Evolutionary conservation across 1,140 invertebrate species (phyloP), one percentile per base, ranked within the genome.

Genomic region (Halictus rubicundus): DNA sequence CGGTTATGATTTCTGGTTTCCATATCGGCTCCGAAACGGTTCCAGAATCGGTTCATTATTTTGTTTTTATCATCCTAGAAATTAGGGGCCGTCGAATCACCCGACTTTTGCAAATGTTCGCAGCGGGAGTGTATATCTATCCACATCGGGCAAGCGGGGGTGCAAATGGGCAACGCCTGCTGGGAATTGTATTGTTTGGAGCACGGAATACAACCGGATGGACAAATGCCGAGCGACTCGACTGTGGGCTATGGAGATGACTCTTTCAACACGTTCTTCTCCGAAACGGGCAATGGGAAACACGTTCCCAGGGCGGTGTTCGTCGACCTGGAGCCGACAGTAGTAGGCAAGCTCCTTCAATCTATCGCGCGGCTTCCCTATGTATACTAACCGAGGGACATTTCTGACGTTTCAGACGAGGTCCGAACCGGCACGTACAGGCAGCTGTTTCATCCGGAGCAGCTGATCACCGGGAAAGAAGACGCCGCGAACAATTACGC

Each of bases 111-210:
- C 80, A 88, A 81, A 49, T 77, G 5, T 23, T 60, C 70, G 21
- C 74, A 92, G 92, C 82, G 92, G 59, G 95, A 96, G 92, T 95
- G 94, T 85, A 94, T 96, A 82, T 95, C 94, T 71, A 92, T 96
- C 80, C 95, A 96, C 85, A 93, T 96, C 69, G 95, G 95, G 21
- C 95, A 96, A 88, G 95, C 96, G n/a, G 95, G 95, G 23, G 95
- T 96, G 42, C 95, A 96, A 90, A 96, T 96, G 87, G 96, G 95
- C 69, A 96, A 96, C 88, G 95, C 94, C 59, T 93, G 92, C 69
- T 94, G 93, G 93, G 95, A 96, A 86, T 91, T 96, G 49, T 96
- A 96, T 87, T 96, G 96, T 87, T 89, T 96, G 69, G 95, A 96
- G 85, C 95, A 96, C 89, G 95, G 95, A 12, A 96, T 96, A 72